These are phyloP conservation scores for Pristionchus fissidentatus DNA, from an alignment of 2,888 invertebrate species.

Conservation along the genomic window DNA sequence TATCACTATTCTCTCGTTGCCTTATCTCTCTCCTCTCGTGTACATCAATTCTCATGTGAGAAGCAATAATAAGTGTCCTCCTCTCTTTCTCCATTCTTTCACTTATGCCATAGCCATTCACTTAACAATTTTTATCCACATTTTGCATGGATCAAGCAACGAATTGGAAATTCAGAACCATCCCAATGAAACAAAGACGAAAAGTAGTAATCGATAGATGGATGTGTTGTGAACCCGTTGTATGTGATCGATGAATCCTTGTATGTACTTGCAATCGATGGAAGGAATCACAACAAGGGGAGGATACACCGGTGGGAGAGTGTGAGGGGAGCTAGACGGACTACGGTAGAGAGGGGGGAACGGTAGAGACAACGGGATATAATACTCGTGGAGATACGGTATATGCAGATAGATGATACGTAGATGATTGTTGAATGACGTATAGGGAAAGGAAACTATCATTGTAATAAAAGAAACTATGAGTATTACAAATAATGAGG, in stretches of 20 bases:
- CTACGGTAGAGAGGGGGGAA: neutral
- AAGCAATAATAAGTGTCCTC: conserved; percentile 16
- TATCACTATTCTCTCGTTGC: neutral
- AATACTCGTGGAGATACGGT: neutral
- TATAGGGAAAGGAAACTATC: neutral
- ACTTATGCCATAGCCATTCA: too few species aligned
- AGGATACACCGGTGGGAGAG: neutral
- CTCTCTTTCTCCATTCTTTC: neutral
- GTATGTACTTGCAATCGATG: conserved; percentile 23
- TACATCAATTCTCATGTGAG: neutral
- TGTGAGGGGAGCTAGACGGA: neutral
- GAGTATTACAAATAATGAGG: neutral
- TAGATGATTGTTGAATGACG: neutral
- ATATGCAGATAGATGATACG: too few species aligned
- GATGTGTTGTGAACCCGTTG: conserved; percentile 20
- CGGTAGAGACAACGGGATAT: neutral
- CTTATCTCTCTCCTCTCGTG: neutral
- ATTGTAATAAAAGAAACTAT: too few species aligned
- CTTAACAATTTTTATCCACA: neutral
- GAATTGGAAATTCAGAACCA: neutral
- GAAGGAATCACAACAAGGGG: neutral
- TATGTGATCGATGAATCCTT: conserved; percentile 1
- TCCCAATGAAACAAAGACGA: neutral
- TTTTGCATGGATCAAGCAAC: neutral
- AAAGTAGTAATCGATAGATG: conserved; percentile 18